phyloP scores from a whole-genome alignment of 1,140 invertebrate genomes.

The Lepidurus apus region DNA sequence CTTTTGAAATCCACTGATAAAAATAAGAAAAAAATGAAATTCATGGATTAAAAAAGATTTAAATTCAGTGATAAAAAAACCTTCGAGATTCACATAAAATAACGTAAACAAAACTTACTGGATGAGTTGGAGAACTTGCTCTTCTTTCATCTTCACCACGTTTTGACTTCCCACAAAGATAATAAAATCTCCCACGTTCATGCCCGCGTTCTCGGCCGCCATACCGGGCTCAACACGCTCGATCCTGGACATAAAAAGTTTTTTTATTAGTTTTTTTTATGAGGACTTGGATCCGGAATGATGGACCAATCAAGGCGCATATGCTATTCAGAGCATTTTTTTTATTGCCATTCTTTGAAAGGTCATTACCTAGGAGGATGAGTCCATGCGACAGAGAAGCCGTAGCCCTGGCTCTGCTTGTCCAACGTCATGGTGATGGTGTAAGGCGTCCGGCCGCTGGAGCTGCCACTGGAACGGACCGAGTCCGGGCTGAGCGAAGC shows the following conservation, averaged over 20 bases:
- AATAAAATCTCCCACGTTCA: conserved; percentile 74
- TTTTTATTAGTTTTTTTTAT: neutral
- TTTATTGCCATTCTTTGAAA: neutral
- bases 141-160: conserved; percentile 71
- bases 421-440: conserved; percentile 62
- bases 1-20: too few species aligned
- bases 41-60: too few species aligned
- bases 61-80: too few species aligned
- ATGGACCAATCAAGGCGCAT: neutral
- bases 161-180: conserved; percentile 80
- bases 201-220: conserved; percentile 71
- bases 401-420: conserved; percentile 58
- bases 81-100: neutral
- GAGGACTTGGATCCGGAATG: neutral
- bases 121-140: conserved; percentile 72
- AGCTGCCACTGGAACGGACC: neutral
- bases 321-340: too few species aligned
- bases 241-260: conserved; percentile 49
- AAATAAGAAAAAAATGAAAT: too few species aligned
- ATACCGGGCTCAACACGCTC: conserved; percentile 75
- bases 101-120: conserved; percentile 54
- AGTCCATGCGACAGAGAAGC: conserved; percentile 87
- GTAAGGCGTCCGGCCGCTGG: conserved; percentile 67
- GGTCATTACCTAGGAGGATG: conserved; percentile 60
- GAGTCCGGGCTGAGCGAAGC: neutral